A percentile compares a stretch with the other conserved stretches of the same genome.
phyloP scores from a whole-genome alignment of 2,797 vertebrate genomes.

The Adelosebastes latens region DNA sequence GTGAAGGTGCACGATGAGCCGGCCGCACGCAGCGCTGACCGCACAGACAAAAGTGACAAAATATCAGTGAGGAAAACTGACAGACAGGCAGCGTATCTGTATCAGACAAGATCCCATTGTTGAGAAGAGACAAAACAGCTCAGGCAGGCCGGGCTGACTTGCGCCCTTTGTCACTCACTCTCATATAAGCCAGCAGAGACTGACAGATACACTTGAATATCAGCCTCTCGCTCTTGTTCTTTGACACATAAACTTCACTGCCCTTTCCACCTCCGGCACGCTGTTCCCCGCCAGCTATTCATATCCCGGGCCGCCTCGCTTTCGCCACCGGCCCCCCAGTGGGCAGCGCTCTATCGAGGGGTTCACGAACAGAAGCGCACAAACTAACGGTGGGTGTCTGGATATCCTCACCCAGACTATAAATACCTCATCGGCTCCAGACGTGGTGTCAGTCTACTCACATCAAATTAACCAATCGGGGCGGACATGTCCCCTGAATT shows the following conservation, averaged over 20 bases:
- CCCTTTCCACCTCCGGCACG: slow-evolving; percentile 62
- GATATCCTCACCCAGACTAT: slow-evolving; percentile 38
- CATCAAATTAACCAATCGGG: slow-evolving; percentile 72
- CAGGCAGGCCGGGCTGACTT: slow-evolving; percentile 52
- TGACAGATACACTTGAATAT: slow-evolving; percentile 65
- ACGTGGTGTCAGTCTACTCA: slow-evolving; percentile 70
- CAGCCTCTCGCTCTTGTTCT: slow-evolving; percentile 56
- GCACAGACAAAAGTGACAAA: slow-evolving; percentile 65
- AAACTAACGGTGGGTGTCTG: slow-evolving; percentile 33
- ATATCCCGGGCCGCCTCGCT: slow-evolving; percentile 30
- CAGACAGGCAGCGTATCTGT: slow-evolving; percentile 69
- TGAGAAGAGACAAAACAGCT: slow-evolving; percentile 56
- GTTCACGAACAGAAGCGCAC: slow-evolving; percentile 21
- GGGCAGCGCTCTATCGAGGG: slow-evolving; percentile 23
- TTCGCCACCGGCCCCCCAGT: slow-evolving; percentile 7
- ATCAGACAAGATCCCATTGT: slow-evolving; percentile 74
- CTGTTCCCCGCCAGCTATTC: slow-evolving; percentile 48
- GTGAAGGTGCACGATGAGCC: slow-evolving; percentile 19
- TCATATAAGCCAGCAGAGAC: slow-evolving; percentile 47
- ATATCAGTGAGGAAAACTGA: slow-evolving; percentile 71
- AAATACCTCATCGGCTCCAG: slow-evolving; percentile 60
- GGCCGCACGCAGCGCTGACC: background rate
- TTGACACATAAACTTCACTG: slow-evolving; percentile 58
- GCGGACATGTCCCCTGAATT: slow-evolving; percentile 63
- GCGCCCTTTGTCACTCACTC: slow-evolving; percentile 58